Evolutionary conservation across 2,888 invertebrate species (phyloP).

Genomic region (Pemphredon lugubris): DNA sequence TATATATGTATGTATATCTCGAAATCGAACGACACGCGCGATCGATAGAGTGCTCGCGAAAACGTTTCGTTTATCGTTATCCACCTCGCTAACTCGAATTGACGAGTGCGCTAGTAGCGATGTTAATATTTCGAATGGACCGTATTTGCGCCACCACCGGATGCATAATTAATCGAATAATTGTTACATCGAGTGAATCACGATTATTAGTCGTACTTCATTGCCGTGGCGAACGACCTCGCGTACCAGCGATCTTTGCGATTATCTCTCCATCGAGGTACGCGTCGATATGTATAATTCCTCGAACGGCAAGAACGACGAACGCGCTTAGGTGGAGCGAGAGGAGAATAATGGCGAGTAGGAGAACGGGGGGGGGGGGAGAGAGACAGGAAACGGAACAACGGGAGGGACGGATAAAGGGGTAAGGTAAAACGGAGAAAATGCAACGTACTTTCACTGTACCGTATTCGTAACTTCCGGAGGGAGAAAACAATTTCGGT

Average conservation of each 20-base stretch:
- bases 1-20: no score
- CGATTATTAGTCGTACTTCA: no score
- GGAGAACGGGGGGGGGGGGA: neutral
- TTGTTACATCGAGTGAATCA: no score
- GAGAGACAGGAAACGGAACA: constrained; percentile 21
- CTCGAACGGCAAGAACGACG: no score
- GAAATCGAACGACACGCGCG: constrained; percentile 13
- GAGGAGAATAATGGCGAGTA: neutral
- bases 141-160: constrained; percentile 5
- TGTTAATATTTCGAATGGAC: constrained; percentile 60
- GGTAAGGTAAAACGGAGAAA: neutral
- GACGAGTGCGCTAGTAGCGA: constrained; percentile 45
- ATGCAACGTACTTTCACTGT: constrained; percentile 1
- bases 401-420: constrained; percentile 1
- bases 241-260: no score
- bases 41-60: constrained; percentile 56
- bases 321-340: no score
- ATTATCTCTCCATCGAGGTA: no score
- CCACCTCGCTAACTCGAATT: constrained; percentile 50
- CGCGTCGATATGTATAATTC: no score
- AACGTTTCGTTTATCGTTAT: constrained; percentile 57
- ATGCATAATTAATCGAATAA: no score
- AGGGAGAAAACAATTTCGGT: constrained; percentile 68
- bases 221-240: no score
- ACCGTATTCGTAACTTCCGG: constrained; percentile 63